Evolutionary conservation across 2,888 invertebrate species (phyloP), one percentile per base, ranked within the genome.

Genomic region (Taphrorychus bicolor): DNA sequence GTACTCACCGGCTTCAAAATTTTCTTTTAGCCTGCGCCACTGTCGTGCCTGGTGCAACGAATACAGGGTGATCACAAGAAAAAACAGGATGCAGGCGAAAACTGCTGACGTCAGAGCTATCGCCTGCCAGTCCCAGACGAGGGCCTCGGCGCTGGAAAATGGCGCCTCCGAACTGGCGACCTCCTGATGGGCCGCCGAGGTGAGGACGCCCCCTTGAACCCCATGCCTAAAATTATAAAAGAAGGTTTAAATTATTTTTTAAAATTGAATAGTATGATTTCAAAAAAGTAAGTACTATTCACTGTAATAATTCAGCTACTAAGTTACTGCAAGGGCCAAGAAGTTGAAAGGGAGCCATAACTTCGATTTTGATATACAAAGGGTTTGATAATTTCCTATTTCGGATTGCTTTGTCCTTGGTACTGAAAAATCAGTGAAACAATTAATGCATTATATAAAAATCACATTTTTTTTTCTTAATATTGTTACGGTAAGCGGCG

Each of bases 41-140:
- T 92, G 92, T 77, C 88, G 87, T 75, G 91, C 90, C 79, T 92
- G 92, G 77, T 92, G 88, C 75, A 92, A 83, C 73, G 91, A 90
- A 80, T 92, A 89, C 76, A 89, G 87, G 74, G 91, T 87, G 79
- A 92, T 91, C 72, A 90, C 90, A 75, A 91, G 84, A 84, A 93
- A 92, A 85, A 93, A 93, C 78, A 92, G 84, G 66, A 92, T 85
- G 84, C 92, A 93, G 71, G 91, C 90, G 79, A 89, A 87, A 40
- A 90, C 89, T 54, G 92, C 92, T 73, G 91, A 82, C 69, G 89
- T 87, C 76, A 93, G 84, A 62, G 90, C 89, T 54, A 89, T 86
- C 63, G 90, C 88, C 78, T 92, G 91, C 87, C 91, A 87, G 82
- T 92, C 91, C 89, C 90, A 90, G 76, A 86, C 82, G 71, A 84